Evolutionary conservation across 2,888 invertebrate species (phyloP).

Genomic region (Leptinotarsa peninsularis): DNA sequence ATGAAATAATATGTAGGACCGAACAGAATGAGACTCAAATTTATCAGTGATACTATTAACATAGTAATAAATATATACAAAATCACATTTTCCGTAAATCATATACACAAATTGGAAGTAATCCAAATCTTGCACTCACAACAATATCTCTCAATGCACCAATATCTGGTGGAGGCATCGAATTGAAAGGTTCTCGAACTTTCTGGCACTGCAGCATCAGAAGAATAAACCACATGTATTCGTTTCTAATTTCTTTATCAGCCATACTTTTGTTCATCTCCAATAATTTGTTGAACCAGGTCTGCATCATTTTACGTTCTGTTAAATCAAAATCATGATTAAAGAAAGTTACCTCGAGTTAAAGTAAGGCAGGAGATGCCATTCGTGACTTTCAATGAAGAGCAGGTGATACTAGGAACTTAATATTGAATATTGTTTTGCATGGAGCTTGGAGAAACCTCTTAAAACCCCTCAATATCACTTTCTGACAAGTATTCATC

Average conservation of each 20-base stretch:
- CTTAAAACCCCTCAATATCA: too few species aligned
- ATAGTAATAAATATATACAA: too few species aligned
- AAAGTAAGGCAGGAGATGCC: background rate
- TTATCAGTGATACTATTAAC: too few species aligned
- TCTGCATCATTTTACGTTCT: conserved; percentile 57
- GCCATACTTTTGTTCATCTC: conserved; percentile 57
- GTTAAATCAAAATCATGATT: conserved; percentile 20
- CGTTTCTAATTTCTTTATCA: conserved; percentile 60
- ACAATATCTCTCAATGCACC: conserved; percentile 59
- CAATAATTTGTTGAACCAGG: conserved; percentile 64
- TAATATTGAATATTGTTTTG: too few species aligned
- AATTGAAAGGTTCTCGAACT: conserved; percentile 63
- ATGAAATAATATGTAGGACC: too few species aligned
- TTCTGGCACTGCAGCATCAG: conserved; percentile 65
- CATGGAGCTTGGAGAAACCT: too few species aligned
- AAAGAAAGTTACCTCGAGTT: background rate
- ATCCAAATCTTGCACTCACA: conserved; percentile 34
- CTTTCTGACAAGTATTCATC: too few species aligned
- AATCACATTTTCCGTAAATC: too few species aligned
- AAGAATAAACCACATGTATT: conserved; percentile 67
- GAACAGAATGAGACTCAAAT: too few species aligned
- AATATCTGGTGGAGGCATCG: conserved; percentile 58
- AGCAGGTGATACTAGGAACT: too few species aligned
- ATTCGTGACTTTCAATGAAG: too few species aligned
- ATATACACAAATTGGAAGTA: too few species aligned